Evolutionary conservation across 1,140 invertebrate species (phyloP).

Genomic region (Calosoma granatense): DNA sequence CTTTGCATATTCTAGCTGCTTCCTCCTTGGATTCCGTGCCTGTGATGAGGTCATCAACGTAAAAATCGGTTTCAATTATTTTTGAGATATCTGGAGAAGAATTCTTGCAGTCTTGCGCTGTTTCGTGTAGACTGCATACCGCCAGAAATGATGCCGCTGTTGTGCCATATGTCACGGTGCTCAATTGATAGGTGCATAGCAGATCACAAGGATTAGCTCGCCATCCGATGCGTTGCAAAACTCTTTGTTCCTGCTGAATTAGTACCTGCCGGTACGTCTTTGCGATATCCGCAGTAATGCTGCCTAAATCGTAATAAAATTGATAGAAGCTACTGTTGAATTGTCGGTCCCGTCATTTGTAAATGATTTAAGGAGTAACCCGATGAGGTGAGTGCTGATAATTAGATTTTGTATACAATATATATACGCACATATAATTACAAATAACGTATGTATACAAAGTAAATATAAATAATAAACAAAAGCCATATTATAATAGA

Average conservation of each 20-base stretch:
- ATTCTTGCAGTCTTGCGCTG: conserved; percentile 16
- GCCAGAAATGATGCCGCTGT: conserved; percentile 27
- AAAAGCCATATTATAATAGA: too few species aligned
- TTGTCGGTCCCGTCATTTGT: too few species aligned
- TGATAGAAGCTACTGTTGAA: too few species aligned
- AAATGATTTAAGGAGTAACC: too few species aligned
- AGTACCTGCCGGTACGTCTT: conserved; percentile 18
- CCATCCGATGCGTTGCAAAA: conserved; percentile 18
- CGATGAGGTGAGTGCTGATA: too few species aligned
- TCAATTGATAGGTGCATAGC: conserved; percentile 16
- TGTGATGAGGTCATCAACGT: conserved; percentile 30
- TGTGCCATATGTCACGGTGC: too few species aligned
- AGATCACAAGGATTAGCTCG: conserved; percentile 6
- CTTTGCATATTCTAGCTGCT: conserved; percentile 8
- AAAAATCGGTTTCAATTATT: conserved; percentile 23
- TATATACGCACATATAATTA: too few species aligned
- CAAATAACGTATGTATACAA: too few species aligned
- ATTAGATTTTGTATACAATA: too few species aligned
- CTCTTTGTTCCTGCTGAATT: background rate
- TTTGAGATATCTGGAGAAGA: conserved; percentile 18
- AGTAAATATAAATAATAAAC: too few species aligned
- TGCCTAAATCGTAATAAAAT: too few species aligned
- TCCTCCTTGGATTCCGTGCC: conserved; percentile 19
- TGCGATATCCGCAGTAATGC: conserved; percentile 16
- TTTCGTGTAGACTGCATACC: conserved; percentile 18